A percentile compares a stretch with the other conserved stretches of the same genome.
phyloP scores from a whole-genome alignment of 2,888 invertebrate genomes.

The Abrostola triplasia region DNA sequence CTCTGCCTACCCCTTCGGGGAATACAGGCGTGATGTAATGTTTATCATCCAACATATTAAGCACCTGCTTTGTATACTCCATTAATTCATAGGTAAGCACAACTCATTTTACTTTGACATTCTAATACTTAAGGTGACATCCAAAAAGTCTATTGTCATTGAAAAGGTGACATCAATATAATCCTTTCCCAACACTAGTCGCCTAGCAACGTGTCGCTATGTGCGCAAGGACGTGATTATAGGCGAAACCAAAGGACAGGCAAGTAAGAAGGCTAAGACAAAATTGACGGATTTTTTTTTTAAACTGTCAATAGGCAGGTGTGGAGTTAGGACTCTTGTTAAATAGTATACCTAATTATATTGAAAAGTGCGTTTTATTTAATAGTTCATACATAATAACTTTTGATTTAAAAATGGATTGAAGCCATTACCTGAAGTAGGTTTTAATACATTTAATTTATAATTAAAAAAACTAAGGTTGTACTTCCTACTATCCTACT shows the following conservation, averaged over 20 bases:
- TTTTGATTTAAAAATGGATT: no score
- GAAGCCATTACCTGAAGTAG: no score
- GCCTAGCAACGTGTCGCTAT: conserved; percentile 58
- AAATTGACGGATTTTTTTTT: background rate
- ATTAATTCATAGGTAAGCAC: background rate
- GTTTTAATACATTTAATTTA: no score
- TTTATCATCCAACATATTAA: no score
- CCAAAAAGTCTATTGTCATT: conserved; percentile 22
- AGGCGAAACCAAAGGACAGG: conserved; percentile 24
- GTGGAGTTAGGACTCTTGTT: no score
- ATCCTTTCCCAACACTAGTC: conserved; percentile 49
- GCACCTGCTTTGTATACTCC: background rate
- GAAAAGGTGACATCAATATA: conserved; percentile 50
- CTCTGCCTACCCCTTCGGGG: no score
- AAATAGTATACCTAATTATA: no score
- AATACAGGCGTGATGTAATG: no score
- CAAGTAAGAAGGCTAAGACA: conserved; percentile 18
- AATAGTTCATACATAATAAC: background rate
- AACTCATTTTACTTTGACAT: background rate
- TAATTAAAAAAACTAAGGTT: no score
- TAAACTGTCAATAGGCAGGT: no score
- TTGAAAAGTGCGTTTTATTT: no score
- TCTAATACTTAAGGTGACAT: conserved; percentile 14
- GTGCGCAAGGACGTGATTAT: conserved; percentile 53
- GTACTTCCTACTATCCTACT: no score